Evolutionary conservation across 2,113 vertebrate species (phyloP).

Genomic region (Crotalus helleri): DNA sequence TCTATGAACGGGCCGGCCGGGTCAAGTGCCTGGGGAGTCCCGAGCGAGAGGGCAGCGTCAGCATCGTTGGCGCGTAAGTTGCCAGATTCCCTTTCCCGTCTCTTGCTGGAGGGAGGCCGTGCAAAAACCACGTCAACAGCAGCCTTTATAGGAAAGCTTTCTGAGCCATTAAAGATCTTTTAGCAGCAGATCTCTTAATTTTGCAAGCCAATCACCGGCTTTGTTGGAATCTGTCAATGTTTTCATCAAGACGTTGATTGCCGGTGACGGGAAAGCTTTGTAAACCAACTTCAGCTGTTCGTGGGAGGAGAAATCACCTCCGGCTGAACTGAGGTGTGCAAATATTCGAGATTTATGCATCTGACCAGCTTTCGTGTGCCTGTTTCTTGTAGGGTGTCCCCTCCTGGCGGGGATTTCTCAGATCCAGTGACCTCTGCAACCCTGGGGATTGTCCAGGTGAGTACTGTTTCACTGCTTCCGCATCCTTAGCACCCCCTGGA

Average conservation of each 20-base stretch:
- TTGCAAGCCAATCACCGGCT: neutral
- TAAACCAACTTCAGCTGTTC: neutral
- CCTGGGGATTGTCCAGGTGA: conserved; percentile 62
- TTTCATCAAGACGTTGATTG: neutral
- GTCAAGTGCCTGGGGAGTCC: conserved; percentile 57
- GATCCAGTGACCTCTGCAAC: conserved; percentile 61
- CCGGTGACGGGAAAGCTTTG: neutral
- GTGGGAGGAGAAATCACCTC: neutral
- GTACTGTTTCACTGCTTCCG: neutral
- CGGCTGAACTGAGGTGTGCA: no score
- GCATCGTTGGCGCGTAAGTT: conserved; percentile 65
- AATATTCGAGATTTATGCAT: neutral
- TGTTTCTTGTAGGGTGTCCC: conserved; percentile 47
- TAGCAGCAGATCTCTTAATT: no score
- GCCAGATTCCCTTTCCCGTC: neutral
- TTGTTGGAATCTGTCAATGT: neutral
- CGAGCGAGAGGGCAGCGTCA: conserved; percentile 56
- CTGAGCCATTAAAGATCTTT: neutral
- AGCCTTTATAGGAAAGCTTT: no score
- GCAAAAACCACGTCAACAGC: fast-evolving
- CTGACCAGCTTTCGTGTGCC: neutral
- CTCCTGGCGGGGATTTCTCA: conserved; percentile 57
- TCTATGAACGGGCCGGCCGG: conserved; percentile 64
- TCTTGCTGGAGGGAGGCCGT: neutral
- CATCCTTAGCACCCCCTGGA: neutral